These are phyloP conservation scores for Lasioglossum villosulum DNA, from an alignment of 2,888 invertebrate genomes.

Conservation along the genomic window DNA sequence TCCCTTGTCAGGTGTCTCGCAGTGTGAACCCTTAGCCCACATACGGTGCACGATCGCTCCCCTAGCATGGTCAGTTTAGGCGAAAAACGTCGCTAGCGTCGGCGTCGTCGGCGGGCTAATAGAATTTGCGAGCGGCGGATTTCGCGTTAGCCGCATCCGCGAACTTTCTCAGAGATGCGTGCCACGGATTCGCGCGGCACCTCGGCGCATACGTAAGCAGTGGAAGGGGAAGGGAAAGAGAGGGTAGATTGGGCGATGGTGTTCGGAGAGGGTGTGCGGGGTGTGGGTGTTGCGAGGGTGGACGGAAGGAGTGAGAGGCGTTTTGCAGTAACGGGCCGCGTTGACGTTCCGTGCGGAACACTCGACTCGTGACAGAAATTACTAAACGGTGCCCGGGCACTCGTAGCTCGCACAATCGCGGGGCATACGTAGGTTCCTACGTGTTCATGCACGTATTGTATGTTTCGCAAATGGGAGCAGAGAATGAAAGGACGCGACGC, in stretches of 20 bases:
- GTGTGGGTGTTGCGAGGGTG: neutral
- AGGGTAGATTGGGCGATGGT: neutral
- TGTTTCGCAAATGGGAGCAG: slow-evolving; percentile 61
- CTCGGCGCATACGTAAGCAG: slow-evolving; percentile 69
- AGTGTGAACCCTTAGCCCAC: neutral
- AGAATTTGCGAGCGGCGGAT: slow-evolving; percentile 28
- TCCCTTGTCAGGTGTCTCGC: neutral
- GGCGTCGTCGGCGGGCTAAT: neutral
- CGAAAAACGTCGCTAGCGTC: neutral
- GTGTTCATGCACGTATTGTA: slow-evolving; percentile 64
- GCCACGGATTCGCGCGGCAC: slow-evolving; percentile 52
- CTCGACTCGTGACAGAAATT: slow-evolving; percentile 84
- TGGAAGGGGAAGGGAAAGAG: slow-evolving; percentile 34
- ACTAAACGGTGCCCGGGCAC: slow-evolving; percentile 78
- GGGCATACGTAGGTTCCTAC: slow-evolving; percentile 60
- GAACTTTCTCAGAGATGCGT: slow-evolving; percentile 72
- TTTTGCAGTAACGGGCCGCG: slow-evolving; percentile 72
- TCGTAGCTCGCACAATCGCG: slow-evolving; percentile 63
- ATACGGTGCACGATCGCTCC: neutral
- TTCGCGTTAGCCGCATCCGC: slow-evolving; percentile 23
- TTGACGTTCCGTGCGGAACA: slow-evolving; percentile 74
- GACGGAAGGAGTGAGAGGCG: slow-evolving; percentile 34
- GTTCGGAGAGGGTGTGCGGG: neutral
- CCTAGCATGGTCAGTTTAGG: neutral
- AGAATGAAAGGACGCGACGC: slow-evolving; percentile 55